Evolutionary conservation across 1,140 invertebrate species (phyloP), one percentile per base, ranked within the genome.

Genomic region (Zaprionus ornatus): DNA sequence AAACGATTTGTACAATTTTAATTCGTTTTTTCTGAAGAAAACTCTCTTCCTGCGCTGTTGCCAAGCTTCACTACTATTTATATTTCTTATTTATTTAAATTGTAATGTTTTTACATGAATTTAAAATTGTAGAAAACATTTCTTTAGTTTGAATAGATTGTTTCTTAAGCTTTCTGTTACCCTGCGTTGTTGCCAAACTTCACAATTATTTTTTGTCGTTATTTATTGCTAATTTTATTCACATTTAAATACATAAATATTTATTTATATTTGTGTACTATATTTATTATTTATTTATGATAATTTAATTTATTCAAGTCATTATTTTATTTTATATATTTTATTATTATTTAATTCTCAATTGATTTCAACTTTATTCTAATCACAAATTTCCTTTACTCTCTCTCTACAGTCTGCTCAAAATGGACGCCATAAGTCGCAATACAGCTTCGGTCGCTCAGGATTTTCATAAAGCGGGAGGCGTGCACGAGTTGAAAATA

Each of bases 381-480:
- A 74, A 77, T 64, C 17, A 2, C 15, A 0, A 9, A 12, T 35
- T 2, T n/a, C 4, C 23, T 29, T 19, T 50, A 12, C 29, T 17
- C 64, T 29, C 35, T 79, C 75, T 32, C 45, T 19, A 21, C 77
- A 93, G 92, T 88, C 86, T 92, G 68, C 76, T 93, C 21, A 93
- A 93, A 92, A 93, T 93, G 92, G 92, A 92, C 78, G 92, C 92
- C 57, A 92, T 93, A 56, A 93, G 92, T 92, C 92, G 92, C 70
- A 93, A 93, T 68, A 93, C 92, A 73, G 88, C 92, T 81, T 92
- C 91, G 77, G 92, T 93, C 85, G 92, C 92, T 91, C 92, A 93
- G 92, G 92, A 93, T 93, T 93, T 93, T 93, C 92, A 92, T 93
- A 93, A 92, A 85, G 92, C 92, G 92, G 92, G 92, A 92, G 92